phyloP scores from a whole-genome alignment of 2,113 vertebrate genomes.

The Chloebia gouldiae region DNA sequence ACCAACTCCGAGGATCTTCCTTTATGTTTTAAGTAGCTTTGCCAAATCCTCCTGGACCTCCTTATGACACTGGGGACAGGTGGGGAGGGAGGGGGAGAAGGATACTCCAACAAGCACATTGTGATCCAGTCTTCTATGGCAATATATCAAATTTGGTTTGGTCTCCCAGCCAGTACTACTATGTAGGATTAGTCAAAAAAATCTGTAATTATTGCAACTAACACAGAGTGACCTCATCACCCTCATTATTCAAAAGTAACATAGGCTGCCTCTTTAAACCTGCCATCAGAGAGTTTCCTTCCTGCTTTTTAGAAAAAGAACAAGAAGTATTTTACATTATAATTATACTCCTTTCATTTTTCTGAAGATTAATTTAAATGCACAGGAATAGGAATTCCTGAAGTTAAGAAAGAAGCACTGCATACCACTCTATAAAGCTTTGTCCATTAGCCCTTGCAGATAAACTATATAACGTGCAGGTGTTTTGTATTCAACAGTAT shows the following conservation, averaged over 20 bases:
- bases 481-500: background rate
- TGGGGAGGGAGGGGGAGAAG: no score
- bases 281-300: background rate
- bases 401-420: background rate
- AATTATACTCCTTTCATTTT: background rate
- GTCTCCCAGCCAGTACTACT: background rate
- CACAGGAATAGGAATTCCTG: background rate
- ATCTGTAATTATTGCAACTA: background rate
- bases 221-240: background rate
- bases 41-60: background rate
- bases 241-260: background rate
- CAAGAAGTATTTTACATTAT: background rate
- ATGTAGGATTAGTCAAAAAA: background rate
- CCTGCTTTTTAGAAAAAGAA: background rate
- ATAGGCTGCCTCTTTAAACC: background rate
- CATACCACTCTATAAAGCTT: background rate
- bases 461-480: background rate
- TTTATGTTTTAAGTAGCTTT: background rate
- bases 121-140: background rate
- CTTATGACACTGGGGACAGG: fast-evolving
- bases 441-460: background rate
- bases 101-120: background rate
- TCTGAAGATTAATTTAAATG: background rate
- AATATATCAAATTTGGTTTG: background rate
- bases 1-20: background rate